Evolutionary conservation across 2,888 invertebrate species (phyloP), one percentile per base, ranked within the genome.

Genomic region (Tachina grossa): DNA sequence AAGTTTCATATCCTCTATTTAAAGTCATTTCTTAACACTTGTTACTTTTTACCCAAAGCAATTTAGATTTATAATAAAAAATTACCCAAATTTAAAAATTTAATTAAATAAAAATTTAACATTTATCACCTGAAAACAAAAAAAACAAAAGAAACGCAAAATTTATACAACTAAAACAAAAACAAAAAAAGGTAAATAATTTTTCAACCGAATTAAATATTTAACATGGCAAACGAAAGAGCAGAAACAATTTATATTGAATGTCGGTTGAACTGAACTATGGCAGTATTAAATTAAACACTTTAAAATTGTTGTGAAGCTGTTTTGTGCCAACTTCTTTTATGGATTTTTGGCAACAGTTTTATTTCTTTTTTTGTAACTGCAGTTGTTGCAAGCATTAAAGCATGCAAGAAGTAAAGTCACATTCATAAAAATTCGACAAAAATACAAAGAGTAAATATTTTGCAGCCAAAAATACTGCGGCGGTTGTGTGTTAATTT

Each of bases 401-500:
- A 43, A 47, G 13, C 14, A 41, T 19, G 49, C 39, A 10, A 39
- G 49, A 5, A 14, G 22, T 45, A 31, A 57, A 77, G 59, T 65
- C 45, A 19, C 31, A 51, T 78, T 78, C 16, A 61, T 59, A 59
- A 91, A 89, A 91, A 90, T 90, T 90, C 89, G 90, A 89, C 88
- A 90, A n/a, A 69, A 69, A 78, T 51, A 51, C 13, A 9, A 31
- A 68, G 88, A 88, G 88, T 90, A n/a, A n/a, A n/a, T n/a, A 88
- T 90, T 89, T 90, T 90, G 16, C 9, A 45, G 45, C 8, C 31
- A n/a, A 39, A 79, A 19, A 45, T 53, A 61, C 53, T 3, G 13
- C 13, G 6, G 53, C 57, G 87, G 87, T 89, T 88, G 90, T 90
- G 90, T 90, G 91, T 90, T 91, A 91, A 90, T 91, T 90, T 91